Conservation (phyloP, 2,797 vertebrate genomes). For the Heteromormyrus szaboi region DNA sequence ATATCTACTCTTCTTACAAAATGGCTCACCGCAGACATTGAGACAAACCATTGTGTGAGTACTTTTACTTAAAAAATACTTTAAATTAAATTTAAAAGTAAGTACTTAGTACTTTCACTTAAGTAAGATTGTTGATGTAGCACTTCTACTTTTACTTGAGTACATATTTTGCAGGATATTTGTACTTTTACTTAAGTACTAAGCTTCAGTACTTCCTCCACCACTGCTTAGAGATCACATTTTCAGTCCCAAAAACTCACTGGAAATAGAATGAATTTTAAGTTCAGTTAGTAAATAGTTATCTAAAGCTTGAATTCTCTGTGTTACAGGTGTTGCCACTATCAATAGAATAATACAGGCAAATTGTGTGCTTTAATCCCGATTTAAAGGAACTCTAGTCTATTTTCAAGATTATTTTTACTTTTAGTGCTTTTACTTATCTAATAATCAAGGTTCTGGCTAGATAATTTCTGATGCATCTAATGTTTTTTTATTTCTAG, state of each 20-base stretch:
- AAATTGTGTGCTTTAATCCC: neutral
- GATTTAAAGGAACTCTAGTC: neutral
- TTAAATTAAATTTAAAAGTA: no score
- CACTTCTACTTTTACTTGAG: no score
- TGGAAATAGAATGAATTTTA: neutral
- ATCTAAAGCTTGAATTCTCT: neutral
- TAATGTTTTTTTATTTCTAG: neutral
- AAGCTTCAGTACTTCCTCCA: no score
- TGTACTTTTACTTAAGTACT: no score
- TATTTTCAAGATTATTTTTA: neutral
- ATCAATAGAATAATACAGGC: neutral
- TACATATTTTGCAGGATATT: no score
- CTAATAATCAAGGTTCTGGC: neutral
- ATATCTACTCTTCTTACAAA: no score
- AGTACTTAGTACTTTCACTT: no score
- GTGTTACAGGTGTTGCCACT: neutral
- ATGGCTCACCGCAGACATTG: no score
- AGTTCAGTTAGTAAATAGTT: neutral
- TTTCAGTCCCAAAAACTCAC: neutral
- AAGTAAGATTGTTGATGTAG: no score
- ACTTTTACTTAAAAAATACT: no score
- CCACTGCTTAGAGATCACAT: neutral
- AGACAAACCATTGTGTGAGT: no score
- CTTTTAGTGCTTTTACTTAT: neutral
- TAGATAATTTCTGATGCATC: neutral